Evolutionary conservation across 2,113 vertebrate species (phyloP).

Genomic region (Sterrhoptilus dennistouni): DNA sequence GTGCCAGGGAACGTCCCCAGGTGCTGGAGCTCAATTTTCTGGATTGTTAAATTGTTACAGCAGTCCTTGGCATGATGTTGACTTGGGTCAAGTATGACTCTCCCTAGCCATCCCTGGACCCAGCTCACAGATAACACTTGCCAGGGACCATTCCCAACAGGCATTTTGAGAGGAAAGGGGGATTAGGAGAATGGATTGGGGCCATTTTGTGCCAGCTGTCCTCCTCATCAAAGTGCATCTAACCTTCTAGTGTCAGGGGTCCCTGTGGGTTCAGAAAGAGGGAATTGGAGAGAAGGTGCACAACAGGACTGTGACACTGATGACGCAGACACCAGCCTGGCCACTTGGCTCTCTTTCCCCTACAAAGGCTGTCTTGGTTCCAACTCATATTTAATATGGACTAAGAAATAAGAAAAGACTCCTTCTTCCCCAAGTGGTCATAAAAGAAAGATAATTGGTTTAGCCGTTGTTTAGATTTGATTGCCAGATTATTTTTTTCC

Average conservation of each 20-base stretch:
- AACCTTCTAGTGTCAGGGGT: neutral
- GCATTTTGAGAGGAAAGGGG: neutral
- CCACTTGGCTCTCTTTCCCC: neutral
- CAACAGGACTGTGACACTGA: neutral
- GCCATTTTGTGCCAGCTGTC: conserved; percentile 13
- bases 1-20: neutral
- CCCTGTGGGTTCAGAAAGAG: neutral
- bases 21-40: conserved; percentile 42
- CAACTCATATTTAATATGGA: neutral
- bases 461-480: neutral
- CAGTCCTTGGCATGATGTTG: neutral
- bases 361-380: neutral
- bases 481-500: neutral
- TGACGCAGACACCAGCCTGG: neutral
- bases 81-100: conserved; percentile 9
- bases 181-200: conserved; percentile 11
- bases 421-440: neutral
- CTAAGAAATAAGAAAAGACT: neutral
- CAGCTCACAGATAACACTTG: neutral
- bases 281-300: neutral
- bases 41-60: conserved; percentile 24
- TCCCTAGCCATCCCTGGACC: conserved; percentile 11
- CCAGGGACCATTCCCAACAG: neutral
- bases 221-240: neutral
- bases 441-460: neutral